Percentiles rank a stretch among this genome's conserved stretches.
Evolutionary conservation across 2,888 invertebrate species (phyloP).

Genomic region (Aphodius sticticus): DNA sequence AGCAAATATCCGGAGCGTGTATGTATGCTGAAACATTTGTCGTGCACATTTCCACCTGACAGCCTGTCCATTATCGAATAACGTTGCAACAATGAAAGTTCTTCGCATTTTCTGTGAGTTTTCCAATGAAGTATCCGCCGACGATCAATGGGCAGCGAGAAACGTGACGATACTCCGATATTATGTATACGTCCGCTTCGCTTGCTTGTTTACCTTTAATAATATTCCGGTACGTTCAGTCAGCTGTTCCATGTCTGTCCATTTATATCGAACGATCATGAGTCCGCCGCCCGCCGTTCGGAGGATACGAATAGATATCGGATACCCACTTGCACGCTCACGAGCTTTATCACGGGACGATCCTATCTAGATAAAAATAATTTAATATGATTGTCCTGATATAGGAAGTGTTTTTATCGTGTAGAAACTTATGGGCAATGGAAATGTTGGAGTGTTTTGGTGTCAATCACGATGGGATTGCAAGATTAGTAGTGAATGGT

Average conservation of each 20-base stretch:
- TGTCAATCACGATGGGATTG: neutral
- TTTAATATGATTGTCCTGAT: neutral
- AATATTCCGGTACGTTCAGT: neutral
- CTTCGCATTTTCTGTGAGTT: neutral
- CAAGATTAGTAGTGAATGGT: neutral
- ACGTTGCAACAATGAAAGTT: neutral
- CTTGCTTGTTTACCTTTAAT: too few species aligned
- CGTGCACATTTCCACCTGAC: neutral
- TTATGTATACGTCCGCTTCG: too few species aligned
- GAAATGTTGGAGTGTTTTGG: neutral
- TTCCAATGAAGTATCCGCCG: neutral
- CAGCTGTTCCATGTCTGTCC: neutral
- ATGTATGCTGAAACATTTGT: neutral
- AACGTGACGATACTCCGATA: too few species aligned
- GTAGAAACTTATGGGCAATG: neutral
- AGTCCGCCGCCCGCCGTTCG: neutral
- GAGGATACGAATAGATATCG: neutral
- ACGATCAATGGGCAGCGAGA: too few species aligned
- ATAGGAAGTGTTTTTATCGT: neutral
- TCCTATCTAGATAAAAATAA: neutral
- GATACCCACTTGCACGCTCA: neutral
- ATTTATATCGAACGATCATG: too few species aligned
- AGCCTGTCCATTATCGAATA: neutral
- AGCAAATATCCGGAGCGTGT: neutral
- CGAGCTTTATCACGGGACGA: neutral